Percentiles rank a stretch among this genome's conserved stretches.
phyloP scores from a whole-genome alignment of 2,888 invertebrate genomes.

The Auanema freiburgensis region DNA sequence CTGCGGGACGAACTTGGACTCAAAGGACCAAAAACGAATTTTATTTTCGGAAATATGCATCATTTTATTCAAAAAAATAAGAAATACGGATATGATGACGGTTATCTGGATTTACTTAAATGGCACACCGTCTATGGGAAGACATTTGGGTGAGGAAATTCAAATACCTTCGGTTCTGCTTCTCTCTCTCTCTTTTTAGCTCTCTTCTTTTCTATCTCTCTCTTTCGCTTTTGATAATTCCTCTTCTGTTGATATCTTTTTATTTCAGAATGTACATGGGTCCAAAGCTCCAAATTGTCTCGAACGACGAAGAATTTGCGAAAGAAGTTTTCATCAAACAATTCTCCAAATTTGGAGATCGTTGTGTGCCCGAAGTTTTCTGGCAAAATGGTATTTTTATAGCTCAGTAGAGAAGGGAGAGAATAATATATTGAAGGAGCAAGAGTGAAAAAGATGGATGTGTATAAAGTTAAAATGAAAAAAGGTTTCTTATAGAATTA shows the following conservation, averaged over 20 bases:
- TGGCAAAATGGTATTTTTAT: slow-evolving; percentile 18
- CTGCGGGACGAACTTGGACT: slow-evolving; percentile 24
- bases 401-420: not conserved
- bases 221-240: not conserved
- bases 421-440: not conserved
- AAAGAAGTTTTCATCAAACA: slow-evolving; percentile 54
- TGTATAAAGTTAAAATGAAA: not conserved
- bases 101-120: slow-evolving; percentile 14
- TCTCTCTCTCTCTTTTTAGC: not conserved
- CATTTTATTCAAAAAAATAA: slow-evolving; percentile 25
- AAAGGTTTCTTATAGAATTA: slow-evolving; percentile 8
- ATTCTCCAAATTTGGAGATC: slow-evolving; percentile 50
- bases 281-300: slow-evolving; percentile 31
- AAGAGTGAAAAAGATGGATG: not conserved
- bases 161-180: not conserved
- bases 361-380: slow-evolving; percentile 31
- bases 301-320: slow-evolving; percentile 44
- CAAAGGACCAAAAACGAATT: slow-evolving; percentile 28
- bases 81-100: slow-evolving; percentile 29
- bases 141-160: slow-evolving; percentile 12
- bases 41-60: slow-evolving; percentile 32
- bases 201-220: not conserved
- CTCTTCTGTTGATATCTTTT: slow-evolving; percentile 6
- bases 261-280: slow-evolving; percentile 41
- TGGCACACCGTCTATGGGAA: slow-evolving; percentile 33